phyloP scores from a whole-genome alignment of 2,888 invertebrate species.

The Cancer borealis region DNA sequence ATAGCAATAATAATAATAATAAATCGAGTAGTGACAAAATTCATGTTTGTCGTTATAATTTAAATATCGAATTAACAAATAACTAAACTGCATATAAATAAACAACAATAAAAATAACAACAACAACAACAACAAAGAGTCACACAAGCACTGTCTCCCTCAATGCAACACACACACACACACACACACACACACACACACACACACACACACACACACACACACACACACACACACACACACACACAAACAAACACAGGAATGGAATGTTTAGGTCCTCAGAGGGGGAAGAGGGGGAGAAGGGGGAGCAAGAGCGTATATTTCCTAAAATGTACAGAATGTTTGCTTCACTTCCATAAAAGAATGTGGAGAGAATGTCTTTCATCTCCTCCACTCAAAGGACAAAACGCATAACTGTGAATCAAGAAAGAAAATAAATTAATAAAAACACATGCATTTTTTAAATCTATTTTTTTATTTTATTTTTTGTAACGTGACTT shows the following conservation, averaged over 20 bases:
- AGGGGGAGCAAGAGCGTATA: not conserved
- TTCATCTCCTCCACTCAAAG: not conserved
- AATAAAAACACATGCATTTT: not conserved
- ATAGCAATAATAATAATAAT: not conserved
- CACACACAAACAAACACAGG: not conserved
- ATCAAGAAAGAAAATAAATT: no score
- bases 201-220: not conserved
- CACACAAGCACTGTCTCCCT: not conserved
- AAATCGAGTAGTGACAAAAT: not conserved
- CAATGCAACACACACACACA: not conserved
- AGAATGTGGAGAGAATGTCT: not conserved
- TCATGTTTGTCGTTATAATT: not conserved
- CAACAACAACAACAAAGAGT: not conserved
- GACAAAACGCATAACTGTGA: not conserved
- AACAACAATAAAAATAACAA: not conserved
- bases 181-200: not conserved
- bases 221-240: not conserved
- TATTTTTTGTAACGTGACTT: not conserved
- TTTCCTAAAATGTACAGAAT: constrained; percentile 10
- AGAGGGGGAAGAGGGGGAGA: not conserved
- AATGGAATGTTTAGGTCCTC: not conserved
- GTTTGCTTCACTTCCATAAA: not conserved
- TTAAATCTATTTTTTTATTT: not conserved
- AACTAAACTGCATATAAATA: no score
- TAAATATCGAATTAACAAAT: no score